A percentile compares a stretch with the other conserved stretches of the same genome.
Conservation (phyloP, 2,113 vertebrate genomes). For the Ictalurus punctatus region DNA sequence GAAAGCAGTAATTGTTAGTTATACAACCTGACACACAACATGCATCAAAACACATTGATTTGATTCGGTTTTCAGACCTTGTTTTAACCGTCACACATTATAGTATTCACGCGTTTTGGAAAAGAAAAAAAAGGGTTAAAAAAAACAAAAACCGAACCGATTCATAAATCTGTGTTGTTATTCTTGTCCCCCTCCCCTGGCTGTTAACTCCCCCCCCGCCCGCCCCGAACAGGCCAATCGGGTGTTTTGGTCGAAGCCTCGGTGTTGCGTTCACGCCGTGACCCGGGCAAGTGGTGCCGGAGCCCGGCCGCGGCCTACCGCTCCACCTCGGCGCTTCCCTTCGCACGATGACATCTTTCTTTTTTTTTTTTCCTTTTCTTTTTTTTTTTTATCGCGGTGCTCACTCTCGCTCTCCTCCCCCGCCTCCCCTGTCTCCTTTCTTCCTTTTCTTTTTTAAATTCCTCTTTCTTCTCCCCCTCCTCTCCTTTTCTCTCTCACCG, state of each 20-base stretch:
- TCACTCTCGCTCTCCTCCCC: constrained; percentile 19
- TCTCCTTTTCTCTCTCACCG: constrained; percentile 76
- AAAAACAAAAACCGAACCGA: constrained; percentile 48
- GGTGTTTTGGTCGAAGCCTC: constrained; percentile 74
- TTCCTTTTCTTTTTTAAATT: constrained; percentile 63
- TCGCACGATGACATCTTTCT: constrained; percentile 74
- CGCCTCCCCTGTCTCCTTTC: constrained; percentile 53
- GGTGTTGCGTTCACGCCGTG: constrained; percentile 68
- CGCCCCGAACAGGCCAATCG: constrained; percentile 66
- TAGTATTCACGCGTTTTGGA: constrained; percentile 61
- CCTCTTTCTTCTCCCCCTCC: constrained; percentile 77
- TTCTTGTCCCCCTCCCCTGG: constrained; percentile 60
- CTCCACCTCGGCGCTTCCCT: constrained; percentile 75
- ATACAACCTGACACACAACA: constrained; percentile 50
- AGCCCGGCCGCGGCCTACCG: constrained; percentile 67
- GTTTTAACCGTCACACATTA: constrained; percentile 58
- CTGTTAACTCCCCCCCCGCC: not conserved
- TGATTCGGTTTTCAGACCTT: constrained; percentile 59
- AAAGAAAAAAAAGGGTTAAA: constrained; percentile 57
- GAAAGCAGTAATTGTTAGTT: constrained; percentile 56
- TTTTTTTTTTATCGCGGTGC: constrained; percentile 35
- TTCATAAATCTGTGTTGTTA: constrained; percentile 50
- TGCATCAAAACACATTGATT: constrained; percentile 35
- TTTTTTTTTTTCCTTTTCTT: constrained; percentile 60
- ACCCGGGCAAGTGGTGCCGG: constrained; percentile 65